Percentiles rank a stretch among this genome's conserved stretches.
These are phyloP conservation scores for Cyprinella venusta DNA, from an alignment of 2,797 vertebrate species.

Conservation along the genomic window DNA sequence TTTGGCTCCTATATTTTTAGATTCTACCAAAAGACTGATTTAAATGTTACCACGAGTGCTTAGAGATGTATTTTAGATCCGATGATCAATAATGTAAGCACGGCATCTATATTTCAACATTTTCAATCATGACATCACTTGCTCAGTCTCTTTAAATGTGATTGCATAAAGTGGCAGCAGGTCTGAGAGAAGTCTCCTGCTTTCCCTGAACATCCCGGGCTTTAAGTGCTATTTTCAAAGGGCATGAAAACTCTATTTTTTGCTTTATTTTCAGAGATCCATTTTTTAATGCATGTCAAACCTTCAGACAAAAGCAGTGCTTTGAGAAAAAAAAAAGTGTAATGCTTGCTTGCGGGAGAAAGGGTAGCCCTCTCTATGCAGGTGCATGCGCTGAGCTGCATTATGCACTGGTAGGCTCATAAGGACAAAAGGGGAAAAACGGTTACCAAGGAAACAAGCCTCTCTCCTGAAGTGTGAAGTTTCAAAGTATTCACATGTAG, in stretches of 20 bases:
- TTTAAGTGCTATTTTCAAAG: slow-evolving; percentile 27
- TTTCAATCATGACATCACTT: slow-evolving; percentile 45
- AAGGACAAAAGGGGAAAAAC: slow-evolving; percentile 62
- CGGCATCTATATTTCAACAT: slow-evolving; percentile 52
- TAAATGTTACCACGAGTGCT: slow-evolving; percentile 24
- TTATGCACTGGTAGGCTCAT: slow-evolving; percentile 44
- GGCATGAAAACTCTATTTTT: neutral
- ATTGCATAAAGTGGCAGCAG: slow-evolving; percentile 29
- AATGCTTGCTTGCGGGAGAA: neutral
- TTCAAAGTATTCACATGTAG: slow-evolving; percentile 62
- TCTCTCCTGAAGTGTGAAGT: slow-evolving; percentile 61
- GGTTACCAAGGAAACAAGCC: slow-evolving; percentile 82
- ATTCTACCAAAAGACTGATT: neutral
- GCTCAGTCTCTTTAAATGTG: slow-evolving; percentile 22
- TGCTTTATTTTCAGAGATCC: slow-evolving; percentile 12
- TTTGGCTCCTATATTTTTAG: neutral
- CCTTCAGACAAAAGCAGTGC: neutral
- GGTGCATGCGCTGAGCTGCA: slow-evolving; percentile 45
- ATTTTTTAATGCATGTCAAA: neutral
- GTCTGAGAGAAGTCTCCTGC: neutral
- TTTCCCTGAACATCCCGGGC: neutral
- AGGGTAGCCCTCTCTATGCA: slow-evolving; percentile 30
- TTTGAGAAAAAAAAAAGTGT: neutral
- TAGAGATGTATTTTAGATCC: slow-evolving; percentile 38
- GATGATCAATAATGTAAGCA: slow-evolving; percentile 61